Conservation (phyloP, 2,797 vertebrate species). For the Psittacula echo region DNA sequence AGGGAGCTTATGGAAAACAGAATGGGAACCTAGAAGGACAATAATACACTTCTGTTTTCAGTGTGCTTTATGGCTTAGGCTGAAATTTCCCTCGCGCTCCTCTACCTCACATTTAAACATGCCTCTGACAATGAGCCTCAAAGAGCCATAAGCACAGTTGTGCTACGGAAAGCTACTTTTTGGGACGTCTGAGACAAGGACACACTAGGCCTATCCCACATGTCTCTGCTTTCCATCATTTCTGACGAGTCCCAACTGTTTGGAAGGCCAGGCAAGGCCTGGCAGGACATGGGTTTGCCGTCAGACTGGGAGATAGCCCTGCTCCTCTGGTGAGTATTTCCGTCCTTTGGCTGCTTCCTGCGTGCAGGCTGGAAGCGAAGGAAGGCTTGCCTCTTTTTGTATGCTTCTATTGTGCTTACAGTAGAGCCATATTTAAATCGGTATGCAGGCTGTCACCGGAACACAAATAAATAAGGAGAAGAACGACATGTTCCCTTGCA, state of each 20-base stretch:
- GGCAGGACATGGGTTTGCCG: not conserved
- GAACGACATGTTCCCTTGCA: constrained; percentile 30
- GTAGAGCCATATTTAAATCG: not conserved
- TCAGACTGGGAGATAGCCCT: not conserved
- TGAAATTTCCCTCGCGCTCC: not conserved
- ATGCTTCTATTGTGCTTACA: not conserved
- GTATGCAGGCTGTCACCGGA: not conserved
- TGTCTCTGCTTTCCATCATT: constrained; percentile 9
- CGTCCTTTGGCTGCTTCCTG: fast-evolving
- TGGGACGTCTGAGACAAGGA: not conserved
- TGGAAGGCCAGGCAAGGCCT: not conserved
- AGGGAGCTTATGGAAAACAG: not conserved
- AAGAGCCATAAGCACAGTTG: fast-evolving
- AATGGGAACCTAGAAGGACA: not conserved
- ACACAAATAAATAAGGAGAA: constrained; percentile 34
- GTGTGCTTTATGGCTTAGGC: not conserved
- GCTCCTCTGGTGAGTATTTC: not conserved
- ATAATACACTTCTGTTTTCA: not conserved
- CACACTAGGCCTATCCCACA: fast-evolving
- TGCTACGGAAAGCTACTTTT: not conserved
- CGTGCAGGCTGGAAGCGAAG: fast-evolving
- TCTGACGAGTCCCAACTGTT: not conserved
- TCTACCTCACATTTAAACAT: not conserved
- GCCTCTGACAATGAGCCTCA: not conserved
- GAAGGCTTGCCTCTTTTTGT: not conserved